Base-by-base conservation (phyloP, 2,888 invertebrate species). In the Diloba caeruleocephala region DNA sequence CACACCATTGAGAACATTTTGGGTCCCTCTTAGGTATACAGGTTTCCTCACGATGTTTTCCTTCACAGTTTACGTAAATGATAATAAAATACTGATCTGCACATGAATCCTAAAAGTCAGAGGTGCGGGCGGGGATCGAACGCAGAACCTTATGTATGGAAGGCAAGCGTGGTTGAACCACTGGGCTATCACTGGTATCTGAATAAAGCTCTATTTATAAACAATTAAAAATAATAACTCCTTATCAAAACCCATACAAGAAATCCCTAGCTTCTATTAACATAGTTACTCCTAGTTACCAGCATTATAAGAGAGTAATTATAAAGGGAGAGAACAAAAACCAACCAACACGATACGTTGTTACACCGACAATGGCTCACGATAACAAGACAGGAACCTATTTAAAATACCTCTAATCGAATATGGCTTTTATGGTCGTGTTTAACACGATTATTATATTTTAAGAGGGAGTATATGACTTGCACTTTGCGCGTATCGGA, bases 391-490 rank as follows among this genome's bases (percentile, higher is more conserved):
- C 87, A 84, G 82, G 81, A 89, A 90, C 86, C 87, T 86, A 89
- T 92, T 92, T 88, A 88, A 90, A 88, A 87, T 84, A 82, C 79
- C 75, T 84, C 82, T 89, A 90, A 91, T 88, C 91, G 91, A 90
- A 90, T 89, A 89, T 88, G 88, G 90, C 85, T 90, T 91, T 92
- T 92, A 88, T 90, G 84, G 86, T 84, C 84, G 85, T 88, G 87
- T 92, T 93, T 92, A 92, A 92, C 93, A 90, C 89, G 89, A 92
- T 92, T 93, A 92, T 92, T 92, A 92, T 90, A 90, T 90, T 92
- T 90, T 90, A 91, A 92, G 87, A 91, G 88, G 87, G 78, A 81
- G 72, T 79, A 65, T 91, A 83, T 93, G 93, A 93, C 93, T 93
- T 92, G 92, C 93, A 90, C 74, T 89, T 90, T 82, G 75, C 68